A percentile compares a stretch with the other conserved stretches of the same genome.
These are phyloP conservation scores for Apis florea DNA, from an alignment of 1,140 invertebrate species.

Conservation along the genomic window DNA sequence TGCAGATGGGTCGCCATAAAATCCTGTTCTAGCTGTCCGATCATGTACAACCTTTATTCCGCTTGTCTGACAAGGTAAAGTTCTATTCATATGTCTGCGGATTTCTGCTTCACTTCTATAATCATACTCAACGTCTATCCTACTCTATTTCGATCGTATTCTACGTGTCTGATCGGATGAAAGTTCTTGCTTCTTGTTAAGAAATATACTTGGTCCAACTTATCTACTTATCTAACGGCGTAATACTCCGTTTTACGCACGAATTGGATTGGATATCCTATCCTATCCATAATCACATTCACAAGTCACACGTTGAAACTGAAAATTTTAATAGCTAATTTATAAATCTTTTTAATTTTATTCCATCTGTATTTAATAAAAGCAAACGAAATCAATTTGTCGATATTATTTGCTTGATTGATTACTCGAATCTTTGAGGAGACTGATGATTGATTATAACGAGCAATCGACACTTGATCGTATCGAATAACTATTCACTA, in stretches of 20 bases:
- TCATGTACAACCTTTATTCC: background rate
- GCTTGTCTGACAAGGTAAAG: background rate
- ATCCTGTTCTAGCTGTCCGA: background rate
- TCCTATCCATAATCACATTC: no score
- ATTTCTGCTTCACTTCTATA: background rate
- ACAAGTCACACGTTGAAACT: no score
- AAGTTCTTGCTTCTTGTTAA: background rate
- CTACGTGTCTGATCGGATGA: background rate
- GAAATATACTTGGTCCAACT: background rate
- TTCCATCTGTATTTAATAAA: no score
- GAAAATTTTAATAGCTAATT: no score
- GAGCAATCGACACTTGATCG: no score
- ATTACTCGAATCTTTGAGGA: background rate
- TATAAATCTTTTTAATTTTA: no score
- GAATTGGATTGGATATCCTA: no score
- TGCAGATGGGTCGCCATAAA: no score
- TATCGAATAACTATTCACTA: background rate
- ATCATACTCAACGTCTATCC: background rate
- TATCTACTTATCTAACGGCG: no score
- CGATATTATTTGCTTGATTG: background rate
- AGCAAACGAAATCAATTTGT: no score
- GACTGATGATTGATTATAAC: background rate
- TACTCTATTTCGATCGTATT: background rate
- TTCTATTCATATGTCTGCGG: background rate
- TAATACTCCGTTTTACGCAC: no score